Base-by-base conservation (phyloP, 2,888 invertebrate genomes). In the Corbicula japonica region DNA sequence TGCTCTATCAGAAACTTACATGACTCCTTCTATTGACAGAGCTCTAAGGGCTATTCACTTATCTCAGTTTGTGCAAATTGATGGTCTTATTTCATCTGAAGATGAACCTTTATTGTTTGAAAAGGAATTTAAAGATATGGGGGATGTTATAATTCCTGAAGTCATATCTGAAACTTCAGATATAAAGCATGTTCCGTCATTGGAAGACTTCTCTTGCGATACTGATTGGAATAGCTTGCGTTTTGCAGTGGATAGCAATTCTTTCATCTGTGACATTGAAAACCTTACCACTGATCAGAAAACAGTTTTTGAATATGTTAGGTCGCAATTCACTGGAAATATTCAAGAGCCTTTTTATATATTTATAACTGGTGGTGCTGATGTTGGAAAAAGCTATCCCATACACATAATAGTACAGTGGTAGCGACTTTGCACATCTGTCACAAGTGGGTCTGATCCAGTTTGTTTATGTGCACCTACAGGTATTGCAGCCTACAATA, bases 401-500 rank as follows among this genome's bases (percentile, higher is more conserved):
- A 60, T 66, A 18, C 28, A 52, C 5, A 12, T 46, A 5, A 15
- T 75, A 12, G 54, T 68, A 21, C 44, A 74, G 28, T 74, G 34
- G n/a, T 23, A 68, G 18, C 65, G 28, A 28, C 48, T 74, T n/a
- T 30, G 28, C 23, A 18, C 44, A 35, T 30, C 61, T n/a, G 41
- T 34, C 21, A 21, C 46, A n/a, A 58, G 58, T 61, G 74, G 61
- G 5, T 41, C 32, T 34, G 28, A 61, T 28, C 50, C 70, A 32
- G 71, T 76, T 23, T 26, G 44, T 35, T 41, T 71, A 15, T 15
- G 26, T 32, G 78, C 78, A 18, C 78, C 78, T 26, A 78, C 78
- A 66, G 79, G 75, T 23, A 61, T 73, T 46, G 75, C 79, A 34
- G 79, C 79, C 10, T 32, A 32, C 23, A 68, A 73, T 70, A 65